Evolutionary conservation across 1,140 invertebrate species (phyloP).

Genomic region (Gryllus bimaculatus): DNA sequence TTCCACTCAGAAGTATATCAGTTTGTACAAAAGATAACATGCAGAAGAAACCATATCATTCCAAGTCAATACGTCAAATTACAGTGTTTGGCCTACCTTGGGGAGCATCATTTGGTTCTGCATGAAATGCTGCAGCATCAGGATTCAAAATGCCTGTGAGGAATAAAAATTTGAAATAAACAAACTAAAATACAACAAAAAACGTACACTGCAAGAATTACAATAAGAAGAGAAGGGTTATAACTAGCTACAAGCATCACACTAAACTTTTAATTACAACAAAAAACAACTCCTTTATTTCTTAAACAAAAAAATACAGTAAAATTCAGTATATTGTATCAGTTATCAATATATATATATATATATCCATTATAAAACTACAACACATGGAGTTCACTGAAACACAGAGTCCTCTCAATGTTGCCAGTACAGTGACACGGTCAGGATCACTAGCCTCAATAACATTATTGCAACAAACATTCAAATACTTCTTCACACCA

Average conservation of each 20-base stretch:
- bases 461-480: slow-evolving; percentile 5
- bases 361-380: neutral
- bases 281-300: slow-evolving; percentile 6
- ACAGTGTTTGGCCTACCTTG: slow-evolving; percentile 13
- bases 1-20: too few relatives aligned
- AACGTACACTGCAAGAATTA: neutral
- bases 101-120: slow-evolving; percentile 13
- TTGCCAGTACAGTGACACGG: neutral
- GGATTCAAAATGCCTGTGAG: slow-evolving; percentile 8
- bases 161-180: slow-evolving; percentile 12
- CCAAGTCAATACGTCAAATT: neutral
- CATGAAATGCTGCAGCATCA: slow-evolving; percentile 9
- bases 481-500: neutral
- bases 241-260: neutral
- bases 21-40: too few relatives aligned
- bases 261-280: neutral
- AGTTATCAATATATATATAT: neutral
- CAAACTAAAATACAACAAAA: neutral
- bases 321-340: slow-evolving; percentile 6
- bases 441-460: neutral
- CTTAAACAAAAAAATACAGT: slow-evolving; percentile 3
- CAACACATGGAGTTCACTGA: slow-evolving; percentile 3
- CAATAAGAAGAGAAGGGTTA: neutral
- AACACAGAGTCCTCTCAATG: neutral
- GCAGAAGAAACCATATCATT: too few relatives aligned